Percentiles rank a stretch among this genome's conserved stretches.
phyloP scores from a whole-genome alignment of 2,797 vertebrate genomes.

The Saxicola maurus region DNA sequence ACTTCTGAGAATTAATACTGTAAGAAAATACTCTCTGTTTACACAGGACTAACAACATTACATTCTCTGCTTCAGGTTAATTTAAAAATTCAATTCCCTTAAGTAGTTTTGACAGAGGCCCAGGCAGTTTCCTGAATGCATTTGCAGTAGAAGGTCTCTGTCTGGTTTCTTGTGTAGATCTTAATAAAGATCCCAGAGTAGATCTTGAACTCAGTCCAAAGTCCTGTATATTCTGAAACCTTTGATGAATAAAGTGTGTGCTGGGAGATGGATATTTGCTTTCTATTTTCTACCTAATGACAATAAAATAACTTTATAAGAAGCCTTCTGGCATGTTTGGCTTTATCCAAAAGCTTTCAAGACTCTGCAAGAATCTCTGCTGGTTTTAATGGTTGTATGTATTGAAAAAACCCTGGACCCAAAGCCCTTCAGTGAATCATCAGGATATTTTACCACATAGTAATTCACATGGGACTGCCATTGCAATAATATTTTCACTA shows the following conservation, averaged over 20 bases:
- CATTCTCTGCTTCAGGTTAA: conserved; percentile 21
- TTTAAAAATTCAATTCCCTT: conserved; percentile 11
- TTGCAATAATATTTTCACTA: not conserved
- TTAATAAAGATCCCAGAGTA: not conserved
- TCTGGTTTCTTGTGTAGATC: not conserved
- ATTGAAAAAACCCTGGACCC: not conserved
- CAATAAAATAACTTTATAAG: not conserved
- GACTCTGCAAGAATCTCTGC: not conserved
- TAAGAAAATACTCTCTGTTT: conserved; percentile 27
- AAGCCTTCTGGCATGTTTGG: not conserved
- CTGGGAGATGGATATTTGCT: not conserved
- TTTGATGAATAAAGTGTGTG: not conserved
- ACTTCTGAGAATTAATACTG: conserved; percentile 37
- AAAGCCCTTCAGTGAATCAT: not conserved
- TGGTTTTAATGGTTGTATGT: accelerated
- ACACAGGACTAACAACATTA: conserved; percentile 18
- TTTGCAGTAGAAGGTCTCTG: not conserved
- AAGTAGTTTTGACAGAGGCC: conserved; percentile 33
- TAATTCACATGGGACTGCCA: not conserved
- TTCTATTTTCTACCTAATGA: not conserved
- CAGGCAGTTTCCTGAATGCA: conserved; percentile 6
- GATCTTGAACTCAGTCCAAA: conserved; percentile 3
- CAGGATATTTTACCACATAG: not conserved
- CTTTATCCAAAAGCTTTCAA: not conserved
- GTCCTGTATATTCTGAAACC: not conserved